phyloP scores from a whole-genome alignment of 2,113 vertebrate species.

The Potamarius usumacintae region DNA sequence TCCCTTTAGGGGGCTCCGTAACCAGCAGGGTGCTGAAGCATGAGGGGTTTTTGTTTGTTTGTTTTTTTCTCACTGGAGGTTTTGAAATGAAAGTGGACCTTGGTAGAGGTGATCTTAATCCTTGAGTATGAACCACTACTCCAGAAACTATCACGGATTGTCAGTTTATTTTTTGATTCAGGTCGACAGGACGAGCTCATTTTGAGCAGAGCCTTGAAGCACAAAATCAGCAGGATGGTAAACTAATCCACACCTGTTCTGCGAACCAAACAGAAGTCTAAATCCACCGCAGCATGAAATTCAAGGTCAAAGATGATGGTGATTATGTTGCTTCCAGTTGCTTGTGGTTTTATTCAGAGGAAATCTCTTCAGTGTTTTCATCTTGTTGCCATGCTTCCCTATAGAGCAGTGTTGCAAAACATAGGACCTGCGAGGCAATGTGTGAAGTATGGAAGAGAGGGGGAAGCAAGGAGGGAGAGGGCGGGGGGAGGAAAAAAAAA shows the following conservation, averaged over 20 bases:
- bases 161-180: background rate
- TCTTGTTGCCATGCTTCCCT: background rate
- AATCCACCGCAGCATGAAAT: background rate
- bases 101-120: background rate
- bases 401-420: too few species aligned
- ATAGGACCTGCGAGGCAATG: too few species aligned
- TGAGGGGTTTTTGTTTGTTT: background rate
- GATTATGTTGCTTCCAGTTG: background rate
- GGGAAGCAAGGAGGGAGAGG: too few species aligned
- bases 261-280: background rate
- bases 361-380: background rate
- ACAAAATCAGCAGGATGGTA: background rate
- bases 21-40: background rate
- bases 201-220: background rate
- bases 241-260: background rate
- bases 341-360: background rate
- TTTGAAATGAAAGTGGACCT: background rate
- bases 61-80: background rate
- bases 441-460: too few species aligned
- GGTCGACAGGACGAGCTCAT: background rate
- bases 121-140: background rate
- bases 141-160: background rate
- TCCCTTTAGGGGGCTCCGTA: background rate
- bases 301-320: background rate
- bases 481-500: too few species aligned